A percentile compares a stretch with the other conserved stretches of the same genome.
phyloP scores from a whole-genome alignment of 2,888 invertebrate genomes.

The Torymus aiolomorphi region DNA sequence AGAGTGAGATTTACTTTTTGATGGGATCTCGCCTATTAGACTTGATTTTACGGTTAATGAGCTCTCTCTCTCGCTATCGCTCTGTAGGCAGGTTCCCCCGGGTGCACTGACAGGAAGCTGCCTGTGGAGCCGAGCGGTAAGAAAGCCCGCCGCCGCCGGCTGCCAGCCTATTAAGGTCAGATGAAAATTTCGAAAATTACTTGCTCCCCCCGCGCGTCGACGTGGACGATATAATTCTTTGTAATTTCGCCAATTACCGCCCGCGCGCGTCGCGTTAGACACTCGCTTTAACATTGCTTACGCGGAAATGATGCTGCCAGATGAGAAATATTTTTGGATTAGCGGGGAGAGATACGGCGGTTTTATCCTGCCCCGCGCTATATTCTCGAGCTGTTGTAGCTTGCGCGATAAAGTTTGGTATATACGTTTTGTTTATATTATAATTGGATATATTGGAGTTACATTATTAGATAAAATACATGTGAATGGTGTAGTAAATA shows the following conservation, averaged over 20 bases:
- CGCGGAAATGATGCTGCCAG: no score
- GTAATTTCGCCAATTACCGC: not conserved
- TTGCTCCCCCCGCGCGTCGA: not conserved
- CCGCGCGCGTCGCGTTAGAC: not conserved
- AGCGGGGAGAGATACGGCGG: no score
- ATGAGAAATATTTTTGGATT: no score
- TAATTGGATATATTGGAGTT: no score
- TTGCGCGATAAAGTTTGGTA: no score
- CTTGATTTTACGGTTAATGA: conserved; percentile 47
- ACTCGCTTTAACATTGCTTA: no score
- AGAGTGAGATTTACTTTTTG: conserved; percentile 37
- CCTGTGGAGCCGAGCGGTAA: not conserved
- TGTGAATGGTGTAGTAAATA: no score
- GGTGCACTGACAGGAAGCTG: not conserved
- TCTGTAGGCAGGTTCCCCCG: not conserved
- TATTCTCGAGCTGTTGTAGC: no score
- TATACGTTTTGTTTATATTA: no score
- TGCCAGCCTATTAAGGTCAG: conserved; percentile 12
- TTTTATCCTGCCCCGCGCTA: no score
- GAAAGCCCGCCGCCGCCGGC: not conserved
- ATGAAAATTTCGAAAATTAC: conserved; percentile 27
- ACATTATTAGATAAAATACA: no score
- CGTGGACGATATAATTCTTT: not conserved
- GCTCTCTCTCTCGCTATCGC: conserved; percentile 12
- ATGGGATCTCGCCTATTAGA: conserved; percentile 41